These are phyloP conservation scores for Loriculus beryllinus DNA, from an alignment of 2,797 vertebrate species.

Conservation along the genomic window DNA sequence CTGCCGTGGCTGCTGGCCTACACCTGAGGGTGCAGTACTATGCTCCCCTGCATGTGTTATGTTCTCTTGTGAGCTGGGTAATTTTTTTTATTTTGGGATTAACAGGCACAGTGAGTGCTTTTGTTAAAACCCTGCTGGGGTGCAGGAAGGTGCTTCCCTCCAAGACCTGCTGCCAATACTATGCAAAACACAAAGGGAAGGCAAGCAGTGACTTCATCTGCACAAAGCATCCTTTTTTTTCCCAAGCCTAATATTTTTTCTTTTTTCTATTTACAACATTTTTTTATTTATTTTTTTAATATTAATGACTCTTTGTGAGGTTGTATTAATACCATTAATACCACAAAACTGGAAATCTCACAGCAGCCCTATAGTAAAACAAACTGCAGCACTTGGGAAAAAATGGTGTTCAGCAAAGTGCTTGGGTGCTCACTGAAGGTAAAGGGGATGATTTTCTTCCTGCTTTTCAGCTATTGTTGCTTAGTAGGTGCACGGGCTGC, in stretches of 20 bases:
- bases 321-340: not conserved
- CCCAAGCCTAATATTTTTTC: not conserved
- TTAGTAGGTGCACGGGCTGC: not conserved
- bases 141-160: not conserved
- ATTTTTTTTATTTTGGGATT: not conserved
- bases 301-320: not conserved
- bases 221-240: not conserved
- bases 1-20: rapidly evolving
- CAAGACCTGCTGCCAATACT: rapidly evolving
- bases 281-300: not conserved
- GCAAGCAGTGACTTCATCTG: not conserved
- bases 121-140: not conserved
- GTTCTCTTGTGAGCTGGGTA: not conserved
- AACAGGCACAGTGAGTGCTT: not conserved
- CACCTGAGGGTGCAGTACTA: rapidly evolving
- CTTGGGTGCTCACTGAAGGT: not conserved
- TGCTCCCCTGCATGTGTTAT: rapidly evolving
- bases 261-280: not conserved
- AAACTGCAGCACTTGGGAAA: rapidly evolving
- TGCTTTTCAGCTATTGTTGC: not conserved
- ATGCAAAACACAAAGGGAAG: not conserved
- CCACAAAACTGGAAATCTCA: not conserved
- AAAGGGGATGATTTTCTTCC: not conserved
- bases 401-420: not conserved
- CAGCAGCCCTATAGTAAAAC: not conserved